Evolutionary conservation across 2,797 vertebrate species (phyloP).

Genomic region (Oreonectes daqikongensis): DNA sequence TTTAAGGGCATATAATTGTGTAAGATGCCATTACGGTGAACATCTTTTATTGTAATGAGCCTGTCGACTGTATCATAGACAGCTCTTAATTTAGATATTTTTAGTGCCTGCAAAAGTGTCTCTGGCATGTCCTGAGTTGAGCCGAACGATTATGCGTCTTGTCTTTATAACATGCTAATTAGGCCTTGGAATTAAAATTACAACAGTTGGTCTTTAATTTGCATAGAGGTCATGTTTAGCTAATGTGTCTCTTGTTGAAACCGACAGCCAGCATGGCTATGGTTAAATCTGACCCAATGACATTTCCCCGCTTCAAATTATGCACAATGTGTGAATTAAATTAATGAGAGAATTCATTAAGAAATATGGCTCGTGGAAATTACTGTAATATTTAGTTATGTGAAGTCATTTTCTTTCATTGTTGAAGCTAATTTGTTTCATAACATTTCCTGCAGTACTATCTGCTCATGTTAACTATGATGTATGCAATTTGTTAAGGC

Average conservation of each 20-base stretch:
- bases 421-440: conserved; percentile 92
- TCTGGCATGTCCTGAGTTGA: conserved; percentile 66
- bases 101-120: conserved; percentile 63
- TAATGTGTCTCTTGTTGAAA: conserved; percentile 85
- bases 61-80: conserved; percentile 32
- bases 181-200: conserved; percentile 75
- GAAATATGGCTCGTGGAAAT: conserved; percentile 86
- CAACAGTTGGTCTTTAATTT: conserved; percentile 79
- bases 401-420: conserved; percentile 90
- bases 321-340: conserved; percentile 90
- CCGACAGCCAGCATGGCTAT: conserved; percentile 82
- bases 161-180: conserved; percentile 72
- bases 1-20: not conserved
- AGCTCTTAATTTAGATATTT: conserved; percentile 64
- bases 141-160: conserved; percentile 68
- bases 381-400: conserved; percentile 86
- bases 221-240: conserved; percentile 87
- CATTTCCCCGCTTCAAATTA: conserved; percentile 90
- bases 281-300: conserved; percentile 85
- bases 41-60: conserved; percentile 55
- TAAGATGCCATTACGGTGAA: conserved; percentile 10
- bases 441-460: conserved; percentile 88
- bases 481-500: conserved; percentile 93
- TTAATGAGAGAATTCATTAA: conserved; percentile 96
- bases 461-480: conserved; percentile 81